phyloP scores from a whole-genome alignment of 2,888 invertebrate genomes.

The Pristionchus arcanus region DNA sequence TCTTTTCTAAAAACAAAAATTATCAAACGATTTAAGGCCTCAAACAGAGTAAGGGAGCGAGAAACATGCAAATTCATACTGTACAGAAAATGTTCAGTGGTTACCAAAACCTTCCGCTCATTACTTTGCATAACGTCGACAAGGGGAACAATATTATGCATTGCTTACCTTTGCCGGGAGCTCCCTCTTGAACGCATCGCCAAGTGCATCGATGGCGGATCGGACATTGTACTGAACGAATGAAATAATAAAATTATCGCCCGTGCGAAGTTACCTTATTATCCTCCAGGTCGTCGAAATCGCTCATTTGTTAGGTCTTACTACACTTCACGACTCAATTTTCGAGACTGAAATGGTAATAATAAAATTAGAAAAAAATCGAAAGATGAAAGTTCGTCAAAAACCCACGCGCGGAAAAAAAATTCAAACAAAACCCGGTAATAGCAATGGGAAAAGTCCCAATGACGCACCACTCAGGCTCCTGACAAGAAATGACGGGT shows the following conservation, averaged over 20 bases:
- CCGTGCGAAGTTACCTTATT: not conserved
- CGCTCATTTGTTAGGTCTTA: not conserved
- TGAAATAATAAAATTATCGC: not conserved
- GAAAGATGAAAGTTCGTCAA: not conserved
- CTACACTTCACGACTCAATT: not conserved
- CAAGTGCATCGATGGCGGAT: slow-evolving; percentile 1
- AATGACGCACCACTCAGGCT: not conserved
- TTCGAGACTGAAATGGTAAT: not conserved
- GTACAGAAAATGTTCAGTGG: not conserved
- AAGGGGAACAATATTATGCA: too few relatives aligned
- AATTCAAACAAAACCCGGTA: not conserved
- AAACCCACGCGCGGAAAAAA: not conserved
- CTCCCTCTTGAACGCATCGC: not conserved
- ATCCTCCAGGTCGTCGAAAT: not conserved
- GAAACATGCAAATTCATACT: not conserved
- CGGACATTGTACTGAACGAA: not conserved
- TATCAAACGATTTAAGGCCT: not conserved
- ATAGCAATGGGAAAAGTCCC: not conserved
- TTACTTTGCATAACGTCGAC: not conserved
- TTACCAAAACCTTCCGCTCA: not conserved
- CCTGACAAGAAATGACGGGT: not conserved
- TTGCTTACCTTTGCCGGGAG: not conserved
- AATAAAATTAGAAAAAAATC: not conserved
- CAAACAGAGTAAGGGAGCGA: not conserved
- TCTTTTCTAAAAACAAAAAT: not conserved